Conservation (phyloP, 1,140 invertebrate species). For the Drosophila orena region DNA sequence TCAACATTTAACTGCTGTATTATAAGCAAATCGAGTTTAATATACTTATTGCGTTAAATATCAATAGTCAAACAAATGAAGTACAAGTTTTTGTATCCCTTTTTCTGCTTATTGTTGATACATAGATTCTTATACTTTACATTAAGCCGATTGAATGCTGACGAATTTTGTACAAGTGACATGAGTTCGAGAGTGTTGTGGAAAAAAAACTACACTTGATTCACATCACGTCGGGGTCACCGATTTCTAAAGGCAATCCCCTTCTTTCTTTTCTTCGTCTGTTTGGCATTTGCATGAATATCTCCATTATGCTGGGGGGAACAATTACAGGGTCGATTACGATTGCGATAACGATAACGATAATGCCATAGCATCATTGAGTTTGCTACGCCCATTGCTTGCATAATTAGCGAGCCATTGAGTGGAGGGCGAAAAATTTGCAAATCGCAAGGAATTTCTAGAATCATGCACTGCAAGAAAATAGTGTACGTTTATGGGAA, state of each 20-base stretch:
- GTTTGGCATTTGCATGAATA: constrained; percentile 10
- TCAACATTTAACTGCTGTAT: not conserved
- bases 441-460: constrained; percentile 5
- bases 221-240: constrained; percentile 14
- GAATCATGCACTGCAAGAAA: not conserved
- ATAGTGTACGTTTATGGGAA: too few relatives aligned
- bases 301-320: constrained; percentile 2
- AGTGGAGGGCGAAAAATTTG: not conserved
- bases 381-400: constrained; percentile 29
- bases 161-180: not conserved
- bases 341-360: constrained; percentile 40
- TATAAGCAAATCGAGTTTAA: not conserved
- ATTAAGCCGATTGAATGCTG: constrained; percentile 2
- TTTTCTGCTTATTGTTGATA: not conserved
- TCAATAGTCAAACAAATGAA: too few relatives aligned
- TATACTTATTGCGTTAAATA: not conserved
- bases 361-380: constrained; percentile 31
- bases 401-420: constrained; percentile 24
- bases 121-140: not conserved
- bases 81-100: too few relatives aligned
- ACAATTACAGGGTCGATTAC: constrained; percentile 33
- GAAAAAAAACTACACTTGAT: constrained; percentile 1
- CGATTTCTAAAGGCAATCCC: constrained; percentile 10
- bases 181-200: not conserved
- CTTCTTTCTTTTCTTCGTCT: not conserved